A percentile compares a stretch with the other conserved stretches of the same genome.
phyloP scores from a whole-genome alignment of 2,797 vertebrate species.

The Sphenodon punctatus region DNA sequence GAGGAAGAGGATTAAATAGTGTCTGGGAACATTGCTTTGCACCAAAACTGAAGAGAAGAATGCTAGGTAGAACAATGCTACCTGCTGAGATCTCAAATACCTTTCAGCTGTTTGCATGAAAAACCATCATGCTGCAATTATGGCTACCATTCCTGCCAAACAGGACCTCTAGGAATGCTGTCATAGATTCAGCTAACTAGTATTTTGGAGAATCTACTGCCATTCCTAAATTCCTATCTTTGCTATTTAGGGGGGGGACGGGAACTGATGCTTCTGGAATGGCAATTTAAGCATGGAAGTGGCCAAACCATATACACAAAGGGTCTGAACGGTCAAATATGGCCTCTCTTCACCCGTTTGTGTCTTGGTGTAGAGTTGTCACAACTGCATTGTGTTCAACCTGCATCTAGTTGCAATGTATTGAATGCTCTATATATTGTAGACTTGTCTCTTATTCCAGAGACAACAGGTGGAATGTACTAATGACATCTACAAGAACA shows the following conservation, averaged over 20 bases:
- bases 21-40: neutral
- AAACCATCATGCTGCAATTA: neutral
- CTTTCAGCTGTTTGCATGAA: neutral
- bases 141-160: neutral
- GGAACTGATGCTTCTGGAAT: neutral
- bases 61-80: neutral
- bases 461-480: constrained; percentile 9
- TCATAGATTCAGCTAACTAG: neutral
- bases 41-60: accelerated
- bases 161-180: neutral
- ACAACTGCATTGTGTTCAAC: neutral
- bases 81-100: neutral
- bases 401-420: constrained; percentile 5
- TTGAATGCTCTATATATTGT: constrained; percentile 6
- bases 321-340: neutral
- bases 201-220: neutral
- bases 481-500: constrained; percentile 1
- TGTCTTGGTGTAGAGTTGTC: neutral
- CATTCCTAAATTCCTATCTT: accelerated
- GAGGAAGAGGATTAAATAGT: neutral
- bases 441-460: neutral
- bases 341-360: neutral
- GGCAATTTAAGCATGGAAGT: neutral
- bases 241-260: neutral
- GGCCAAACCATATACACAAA: neutral